A percentile compares a stretch with the other conserved stretches of the same genome.
Conservation (phyloP, 2,113 vertebrate genomes). For the Labrus mixtus region DNA sequence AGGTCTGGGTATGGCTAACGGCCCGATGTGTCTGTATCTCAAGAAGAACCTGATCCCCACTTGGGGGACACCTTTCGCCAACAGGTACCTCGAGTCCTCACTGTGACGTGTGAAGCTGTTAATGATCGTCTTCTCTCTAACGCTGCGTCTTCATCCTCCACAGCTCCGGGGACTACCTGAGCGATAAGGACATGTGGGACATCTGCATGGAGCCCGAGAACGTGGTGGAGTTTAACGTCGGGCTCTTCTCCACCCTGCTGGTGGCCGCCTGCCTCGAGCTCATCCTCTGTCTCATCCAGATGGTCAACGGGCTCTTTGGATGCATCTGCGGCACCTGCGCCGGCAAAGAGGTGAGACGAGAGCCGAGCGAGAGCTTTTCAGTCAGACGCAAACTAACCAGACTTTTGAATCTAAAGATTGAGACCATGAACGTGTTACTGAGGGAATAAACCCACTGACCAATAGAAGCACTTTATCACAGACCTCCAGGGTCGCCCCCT, state of each 20-base stretch:
- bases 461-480: no score
- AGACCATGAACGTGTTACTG: no score
- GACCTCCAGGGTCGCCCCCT: no score
- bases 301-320: conserved; percentile 80
- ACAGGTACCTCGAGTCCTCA: conserved; percentile 45
- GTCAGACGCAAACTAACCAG: no score
- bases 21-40: conserved; percentile 71
- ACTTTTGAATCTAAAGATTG: no score
- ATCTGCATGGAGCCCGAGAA: conserved; percentile 31
- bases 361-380: no score
- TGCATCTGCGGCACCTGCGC: conserved; percentile 81
- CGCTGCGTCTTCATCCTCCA: background rate
- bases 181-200: conserved; percentile 32
- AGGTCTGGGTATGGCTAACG: conserved; percentile 68
- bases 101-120: background rate
- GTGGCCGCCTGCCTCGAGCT: conserved; percentile 52
- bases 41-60: no score
- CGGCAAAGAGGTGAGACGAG: conserved; percentile 60
- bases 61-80: conserved; percentile 67
- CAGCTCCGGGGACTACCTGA: conserved; percentile 73
- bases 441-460: no score
- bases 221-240: conserved; percentile 79
- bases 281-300: conserved; percentile 72
- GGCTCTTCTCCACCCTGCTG: conserved; percentile 75
- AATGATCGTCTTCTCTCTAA: background rate